These are phyloP conservation scores for Notamacropus eugenii DNA, from an alignment of 2,797 vertebrate species.

Conservation along the genomic window DNA sequence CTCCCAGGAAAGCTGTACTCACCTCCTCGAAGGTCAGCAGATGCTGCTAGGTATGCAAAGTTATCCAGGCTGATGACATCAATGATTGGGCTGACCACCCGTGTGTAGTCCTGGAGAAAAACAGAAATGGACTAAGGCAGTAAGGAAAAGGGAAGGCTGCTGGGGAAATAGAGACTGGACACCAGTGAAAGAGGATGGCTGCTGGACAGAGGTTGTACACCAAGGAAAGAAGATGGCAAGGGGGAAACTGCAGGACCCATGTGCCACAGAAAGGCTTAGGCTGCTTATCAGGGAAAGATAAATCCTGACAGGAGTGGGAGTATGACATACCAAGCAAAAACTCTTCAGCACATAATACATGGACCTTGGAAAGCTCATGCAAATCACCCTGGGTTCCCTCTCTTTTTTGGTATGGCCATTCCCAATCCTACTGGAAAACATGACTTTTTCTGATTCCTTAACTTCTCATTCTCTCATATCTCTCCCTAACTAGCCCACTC, in stretches of 20 bases:
- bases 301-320: neutral
- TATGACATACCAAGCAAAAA: neutral
- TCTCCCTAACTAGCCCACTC: neutral
- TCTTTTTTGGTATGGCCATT: neutral
- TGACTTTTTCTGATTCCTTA: neutral
- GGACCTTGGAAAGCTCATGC: neutral
- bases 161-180: rapidly evolving
- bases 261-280: neutral
- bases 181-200: too few species aligned
- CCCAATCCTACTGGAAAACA: neutral
- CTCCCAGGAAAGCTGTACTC: conserved; percentile 69
- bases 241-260: neutral
- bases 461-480: neutral
- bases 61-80: conserved; percentile 99
- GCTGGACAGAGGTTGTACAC: too few species aligned
- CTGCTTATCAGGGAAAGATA: neutral
- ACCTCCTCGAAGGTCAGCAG: conserved; percentile 98
- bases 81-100: conserved; percentile 98
- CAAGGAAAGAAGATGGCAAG: too few species aligned
- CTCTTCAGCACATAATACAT: neutral
- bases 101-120: conserved; percentile 92
- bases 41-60: conserved; percentile 98
- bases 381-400: neutral
- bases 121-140: neutral
- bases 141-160: neutral